These are phyloP conservation scores for Marcusenius ussheri DNA, from an alignment of 2,113 vertebrate species.

Conservation along the genomic window DNA sequence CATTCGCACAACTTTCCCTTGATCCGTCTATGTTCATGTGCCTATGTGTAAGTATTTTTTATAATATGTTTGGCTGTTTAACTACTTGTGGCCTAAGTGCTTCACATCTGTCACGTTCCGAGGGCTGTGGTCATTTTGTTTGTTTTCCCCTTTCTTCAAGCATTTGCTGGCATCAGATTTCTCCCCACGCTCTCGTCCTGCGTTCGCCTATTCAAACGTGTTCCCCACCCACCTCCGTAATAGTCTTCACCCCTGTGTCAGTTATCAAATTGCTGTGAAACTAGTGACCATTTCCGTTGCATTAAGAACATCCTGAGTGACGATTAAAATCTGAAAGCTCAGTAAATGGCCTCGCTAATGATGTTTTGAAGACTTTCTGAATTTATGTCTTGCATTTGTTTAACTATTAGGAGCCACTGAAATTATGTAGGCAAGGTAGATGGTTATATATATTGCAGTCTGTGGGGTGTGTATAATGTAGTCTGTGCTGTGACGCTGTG, in stretches of 20 bases:
- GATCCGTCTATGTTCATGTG: not conserved
- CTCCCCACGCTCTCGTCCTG: not conserved
- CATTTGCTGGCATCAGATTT: not conserved
- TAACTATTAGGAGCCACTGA: not conserved
- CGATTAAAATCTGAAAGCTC: not conserved
- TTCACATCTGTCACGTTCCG: not conserved
- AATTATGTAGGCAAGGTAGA: not conserved
- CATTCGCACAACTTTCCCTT: not conserved
- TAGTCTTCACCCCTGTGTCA: not conserved
- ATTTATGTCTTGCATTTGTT: not conserved
- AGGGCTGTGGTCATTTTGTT: not conserved
- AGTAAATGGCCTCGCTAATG: conserved; percentile 6
- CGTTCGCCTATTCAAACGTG: not conserved
- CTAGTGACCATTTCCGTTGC: not conserved
- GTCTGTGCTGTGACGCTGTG: not conserved
- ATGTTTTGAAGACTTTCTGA: conserved; percentile 2
- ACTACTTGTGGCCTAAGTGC: not conserved
- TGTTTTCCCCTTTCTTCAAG: not conserved
- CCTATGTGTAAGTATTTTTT: not conserved
- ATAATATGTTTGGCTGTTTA: not conserved
- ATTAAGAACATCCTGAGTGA: not conserved
- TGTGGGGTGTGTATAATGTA: not conserved
- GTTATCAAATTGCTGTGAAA: conserved; percentile 8
- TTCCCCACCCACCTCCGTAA: not conserved
- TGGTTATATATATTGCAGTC: not conserved